Evolutionary conservation across 2,113 vertebrate species (phyloP), one percentile per base, ranked within the genome.

Genomic region (Pseudopipra pipra): DNA sequence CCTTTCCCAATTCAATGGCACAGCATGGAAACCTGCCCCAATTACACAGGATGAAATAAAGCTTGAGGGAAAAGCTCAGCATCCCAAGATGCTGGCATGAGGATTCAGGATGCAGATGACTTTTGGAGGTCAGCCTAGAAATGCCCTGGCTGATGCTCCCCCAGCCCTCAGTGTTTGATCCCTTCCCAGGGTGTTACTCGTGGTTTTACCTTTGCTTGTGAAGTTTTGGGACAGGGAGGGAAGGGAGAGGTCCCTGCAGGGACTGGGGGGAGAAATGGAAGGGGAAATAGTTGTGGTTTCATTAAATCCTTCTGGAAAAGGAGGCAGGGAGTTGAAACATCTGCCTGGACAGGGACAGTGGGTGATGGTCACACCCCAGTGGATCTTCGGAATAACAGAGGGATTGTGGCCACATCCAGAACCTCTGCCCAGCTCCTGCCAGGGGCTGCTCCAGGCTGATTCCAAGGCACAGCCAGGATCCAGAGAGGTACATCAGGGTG

Each of bases 51-150:
- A 66, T 89, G 89, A 70, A 87, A 91, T 1, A 24, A 68, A 78
- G 89, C 91, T 85, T 4, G n/a, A 95, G 91, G 89, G 90, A 59
- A 91, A 85, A 74, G 66, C 72, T 93, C 71, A 18, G 61, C 87
- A 81, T 77, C 56, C 77, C 44, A 12, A 62, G 87, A 8, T 90
- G 65, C 85, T 74, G 94, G 76, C 90, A 88, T 79, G 63, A 95
- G 73, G 68, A 88, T 31, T 61, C 7, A 9, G 79, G 79, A 66
- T 74, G 68, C 12, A 7, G 51, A 20, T 1, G 6, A 68, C 49
- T 67, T 91, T 79, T 85, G 67, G 71, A 94, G 85, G 85, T 91
- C 87, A 49, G 12, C 4, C 5, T 5, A 68, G 62, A 80, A 82
- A 73, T 28, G 67, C 14, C 41, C 25, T 9, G 46, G 0, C 62